These are phyloP conservation scores for Trichonephila inaurata DNA, from an alignment of 1,140 invertebrate genomes.

Conservation along the genomic window DNA sequence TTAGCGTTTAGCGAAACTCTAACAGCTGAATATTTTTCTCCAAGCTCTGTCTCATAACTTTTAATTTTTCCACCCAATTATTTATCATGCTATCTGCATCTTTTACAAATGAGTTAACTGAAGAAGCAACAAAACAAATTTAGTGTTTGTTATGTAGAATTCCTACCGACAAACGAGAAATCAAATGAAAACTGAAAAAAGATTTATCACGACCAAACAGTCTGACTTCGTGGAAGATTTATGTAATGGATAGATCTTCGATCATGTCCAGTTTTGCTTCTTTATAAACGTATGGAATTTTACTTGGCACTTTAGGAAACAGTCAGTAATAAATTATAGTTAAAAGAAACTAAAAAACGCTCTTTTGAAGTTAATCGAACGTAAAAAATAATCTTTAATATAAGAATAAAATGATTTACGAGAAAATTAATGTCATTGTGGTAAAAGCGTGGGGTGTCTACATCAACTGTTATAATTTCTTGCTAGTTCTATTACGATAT, in stretches of 20 bases:
- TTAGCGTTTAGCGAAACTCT: neutral
- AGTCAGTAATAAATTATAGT: no score
- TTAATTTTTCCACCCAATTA: neutral
- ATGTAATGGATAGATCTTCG: neutral
- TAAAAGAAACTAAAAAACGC: no score
- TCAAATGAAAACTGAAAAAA: neutral
- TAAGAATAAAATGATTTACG: no score
- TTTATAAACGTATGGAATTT: neutral
- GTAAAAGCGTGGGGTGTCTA: no score
- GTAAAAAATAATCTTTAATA: no score
- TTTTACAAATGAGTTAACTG: neutral
- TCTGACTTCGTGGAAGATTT: conserved; percentile 13
- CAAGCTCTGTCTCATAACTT: neutral
- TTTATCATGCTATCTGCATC: neutral
- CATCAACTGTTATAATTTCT: no score
- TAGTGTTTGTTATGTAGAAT: neutral
- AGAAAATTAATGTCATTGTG: no score
- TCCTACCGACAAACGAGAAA: neutral
- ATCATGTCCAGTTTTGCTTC: neutral
- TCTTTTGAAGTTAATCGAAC: no score
- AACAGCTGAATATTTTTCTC: neutral
- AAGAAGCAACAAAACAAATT: no score
- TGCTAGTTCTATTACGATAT: no score
- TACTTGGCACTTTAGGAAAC: neutral
- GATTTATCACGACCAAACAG: neutral